Evolutionary conservation across 2,113 vertebrate genomes (phyloP).

Genomic region (Trichomycterus rosablanca): DNA sequence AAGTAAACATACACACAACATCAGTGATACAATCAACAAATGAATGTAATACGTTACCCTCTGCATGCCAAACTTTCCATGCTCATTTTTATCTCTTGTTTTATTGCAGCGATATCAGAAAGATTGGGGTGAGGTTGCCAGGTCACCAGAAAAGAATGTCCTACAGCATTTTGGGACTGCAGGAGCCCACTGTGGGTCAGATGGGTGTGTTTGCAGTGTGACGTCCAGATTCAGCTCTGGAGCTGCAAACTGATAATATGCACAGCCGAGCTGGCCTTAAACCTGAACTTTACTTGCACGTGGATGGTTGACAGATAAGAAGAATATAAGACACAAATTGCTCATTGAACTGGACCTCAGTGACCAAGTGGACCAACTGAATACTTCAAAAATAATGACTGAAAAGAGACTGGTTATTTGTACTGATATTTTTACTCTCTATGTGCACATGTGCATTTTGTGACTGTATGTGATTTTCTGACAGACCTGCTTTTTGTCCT

Average conservation of each 20-base stretch:
- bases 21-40: too few species aligned
- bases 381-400: slow-evolving; percentile 23
- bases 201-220: slow-evolving; percentile 76
- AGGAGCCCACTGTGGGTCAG: slow-evolving; percentile 74
- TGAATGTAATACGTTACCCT: too few species aligned
- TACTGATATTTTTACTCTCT: slow-evolving; percentile 29
- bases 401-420: too few species aligned
- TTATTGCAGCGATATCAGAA: slow-evolving; percentile 78
- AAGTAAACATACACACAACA: slow-evolving; percentile 68
- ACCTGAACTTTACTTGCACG: not conserved
- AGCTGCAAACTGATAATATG: slow-evolving; percentile 6
- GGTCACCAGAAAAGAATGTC: slow-evolving; percentile 93
- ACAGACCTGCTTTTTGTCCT: not conserved
- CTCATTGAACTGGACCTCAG: slow-evolving; percentile 13
- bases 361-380: slow-evolving; percentile 21
- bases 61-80: too few species aligned
- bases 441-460: slow-evolving; percentile 13
- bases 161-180: slow-evolving; percentile 89
- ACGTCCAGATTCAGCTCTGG: slow-evolving; percentile 20
- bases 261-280: slow-evolving; percentile 5
- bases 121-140: slow-evolving; percentile 82
- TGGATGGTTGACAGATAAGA: slow-evolving; percentile 2
- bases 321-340: too few species aligned
- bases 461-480: slow-evolving; percentile 6
- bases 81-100: not conserved